These are phyloP conservation scores for Cydia splendana DNA, from an alignment of 1,140 invertebrate species.

Conservation along the genomic window DNA sequence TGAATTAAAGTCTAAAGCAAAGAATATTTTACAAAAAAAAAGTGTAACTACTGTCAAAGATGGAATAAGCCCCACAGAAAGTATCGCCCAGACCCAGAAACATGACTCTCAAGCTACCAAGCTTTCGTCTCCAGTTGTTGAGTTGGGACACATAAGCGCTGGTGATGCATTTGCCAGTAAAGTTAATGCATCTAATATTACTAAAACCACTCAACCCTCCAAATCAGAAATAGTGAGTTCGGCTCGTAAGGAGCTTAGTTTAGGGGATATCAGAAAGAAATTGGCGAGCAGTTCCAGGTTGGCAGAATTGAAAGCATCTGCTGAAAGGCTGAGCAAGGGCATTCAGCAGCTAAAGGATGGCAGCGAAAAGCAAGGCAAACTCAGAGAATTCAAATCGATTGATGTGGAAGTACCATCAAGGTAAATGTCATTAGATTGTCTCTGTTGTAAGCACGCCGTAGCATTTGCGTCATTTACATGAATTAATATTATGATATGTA, in stretches of 20 bases:
- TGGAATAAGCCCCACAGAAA: background rate
- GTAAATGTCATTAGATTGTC: slow-evolving; percentile 64
- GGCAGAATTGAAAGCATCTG: slow-evolving; percentile 83
- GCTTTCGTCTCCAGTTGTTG: background rate
- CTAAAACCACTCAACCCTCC: slow-evolving; percentile 43
- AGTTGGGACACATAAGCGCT: slow-evolving; percentile 16
- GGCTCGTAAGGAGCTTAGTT: slow-evolving; percentile 81
- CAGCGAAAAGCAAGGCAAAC: slow-evolving; percentile 68
- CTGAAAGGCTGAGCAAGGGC: slow-evolving; percentile 81
- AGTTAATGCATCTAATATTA: slow-evolving; percentile 54
- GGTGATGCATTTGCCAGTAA: slow-evolving; percentile 58
- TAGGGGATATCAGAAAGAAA: slow-evolving; percentile 84
- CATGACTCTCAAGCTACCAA: slow-evolving; percentile 45
- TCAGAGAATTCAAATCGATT: slow-evolving; percentile 86
- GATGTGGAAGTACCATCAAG: slow-evolving; percentile 86
- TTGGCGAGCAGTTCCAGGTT: slow-evolving; percentile 83
- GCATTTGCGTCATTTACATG: no score
- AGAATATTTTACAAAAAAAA: slow-evolving; percentile 23
- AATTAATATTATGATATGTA: background rate
- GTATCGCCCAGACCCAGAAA: background rate
- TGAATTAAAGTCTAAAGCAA: slow-evolving; percentile 14
- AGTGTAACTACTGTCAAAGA: slow-evolving; percentile 15
- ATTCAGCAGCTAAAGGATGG: slow-evolving; percentile 78
- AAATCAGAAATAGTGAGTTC: slow-evolving; percentile 67
- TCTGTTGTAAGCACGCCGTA: background rate